A percentile compares a stretch with the other conserved stretches of the same genome.
These are phyloP conservation scores for Dynastes maya DNA, from an alignment of 2,888 invertebrate genomes.

Conservation along the genomic window DNA sequence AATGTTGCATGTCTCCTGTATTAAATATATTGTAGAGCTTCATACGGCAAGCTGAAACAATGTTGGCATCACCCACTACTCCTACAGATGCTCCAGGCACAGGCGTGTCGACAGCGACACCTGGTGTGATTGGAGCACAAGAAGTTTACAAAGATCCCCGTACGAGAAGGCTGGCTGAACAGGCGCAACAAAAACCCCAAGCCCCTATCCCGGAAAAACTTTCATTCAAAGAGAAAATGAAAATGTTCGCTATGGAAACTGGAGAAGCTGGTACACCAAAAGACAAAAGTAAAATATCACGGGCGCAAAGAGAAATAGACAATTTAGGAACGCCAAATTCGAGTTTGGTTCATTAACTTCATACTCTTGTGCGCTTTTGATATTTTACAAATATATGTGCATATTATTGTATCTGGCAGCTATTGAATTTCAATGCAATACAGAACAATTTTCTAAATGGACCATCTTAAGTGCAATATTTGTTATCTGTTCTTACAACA, in stretches of 20 bases:
- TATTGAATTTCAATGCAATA: constrained; percentile 21
- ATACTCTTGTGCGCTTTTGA: constrained; percentile 18
- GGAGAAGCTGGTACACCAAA: constrained; percentile 94
- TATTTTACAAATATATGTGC: constrained; percentile 38
- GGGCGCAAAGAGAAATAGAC: constrained; percentile 96
- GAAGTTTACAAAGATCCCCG: constrained; percentile 98
- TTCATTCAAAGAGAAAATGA: constrained; percentile 99
- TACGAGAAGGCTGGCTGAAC: constrained; percentile 88
- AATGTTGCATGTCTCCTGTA: constrained; percentile 1
- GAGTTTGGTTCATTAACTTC: constrained; percentile 60
- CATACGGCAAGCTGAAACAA: constrained; percentile 84
- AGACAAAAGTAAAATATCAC: constrained; percentile 96
- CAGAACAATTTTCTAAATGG: neutral
- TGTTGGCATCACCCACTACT: constrained; percentile 84
- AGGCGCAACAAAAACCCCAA: constrained; percentile 76
- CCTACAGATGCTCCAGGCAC: constrained; percentile 75
- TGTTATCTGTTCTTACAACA: neutral
- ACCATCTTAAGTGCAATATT: constrained; percentile 24
- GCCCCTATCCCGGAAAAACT: constrained; percentile 90
- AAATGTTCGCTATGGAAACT: constrained; percentile 98
- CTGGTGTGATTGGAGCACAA: constrained; percentile 97
- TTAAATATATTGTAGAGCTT: constrained; percentile 76
- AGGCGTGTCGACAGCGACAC: constrained; percentile 78
- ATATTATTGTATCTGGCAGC: neutral
- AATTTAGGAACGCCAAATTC: constrained; percentile 72